Base-by-base conservation (phyloP, 2,797 vertebrate species). In the Iguana delicatissima region DNA sequence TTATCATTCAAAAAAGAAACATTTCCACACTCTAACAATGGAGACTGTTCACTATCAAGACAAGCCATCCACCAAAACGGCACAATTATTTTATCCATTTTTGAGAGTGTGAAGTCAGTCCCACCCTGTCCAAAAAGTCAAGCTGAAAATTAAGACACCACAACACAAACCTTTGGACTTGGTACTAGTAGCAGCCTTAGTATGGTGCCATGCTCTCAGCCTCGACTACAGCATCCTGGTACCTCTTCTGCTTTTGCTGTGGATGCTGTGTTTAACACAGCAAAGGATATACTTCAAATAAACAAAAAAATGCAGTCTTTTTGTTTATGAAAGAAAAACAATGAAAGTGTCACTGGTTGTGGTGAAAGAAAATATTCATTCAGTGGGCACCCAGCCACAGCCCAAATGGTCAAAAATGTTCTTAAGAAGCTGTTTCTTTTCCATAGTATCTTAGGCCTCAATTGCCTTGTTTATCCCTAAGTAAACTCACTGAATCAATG, bases 301-400 rank as follows among this genome's bases (percentile, higher is more conserved):
- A 80, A 73, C 76, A 86, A 64, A 64, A 22, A 73, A 77, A 52
- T 7, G 29, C 29, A 42, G 83, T 6, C 50, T 85, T 80, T 55
- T 85, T 88, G 90, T 87, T 72, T 84, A 85, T 59, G 86, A 52
- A 79, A 74, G 24, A 59, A 72, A 73, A 84, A 72, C 50, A 87
- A 79, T 64, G 72, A 55, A 91, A 67, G 85, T 83, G 80, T 83
- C 90, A 83, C 72, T n/a, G 77, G 86, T 20, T 7, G 29, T 26
- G 46, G 57, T 20, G 59, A 77, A 77, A 67, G 73, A 83, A 46
- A 87, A 87, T 87, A 84, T 87, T 91, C 87, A 79, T 83, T 91
- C 85, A 77, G 26, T 35, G n/a, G 85, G 32, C 72, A 85, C 62
- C 55, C 29, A 35, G 46, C 20, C 1, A 13, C 72, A 59, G 24